These are phyloP conservation scores for Cervus canadensis DNA, from an alignment of 2,113 vertebrate genomes.

Conservation along the genomic window DNA sequence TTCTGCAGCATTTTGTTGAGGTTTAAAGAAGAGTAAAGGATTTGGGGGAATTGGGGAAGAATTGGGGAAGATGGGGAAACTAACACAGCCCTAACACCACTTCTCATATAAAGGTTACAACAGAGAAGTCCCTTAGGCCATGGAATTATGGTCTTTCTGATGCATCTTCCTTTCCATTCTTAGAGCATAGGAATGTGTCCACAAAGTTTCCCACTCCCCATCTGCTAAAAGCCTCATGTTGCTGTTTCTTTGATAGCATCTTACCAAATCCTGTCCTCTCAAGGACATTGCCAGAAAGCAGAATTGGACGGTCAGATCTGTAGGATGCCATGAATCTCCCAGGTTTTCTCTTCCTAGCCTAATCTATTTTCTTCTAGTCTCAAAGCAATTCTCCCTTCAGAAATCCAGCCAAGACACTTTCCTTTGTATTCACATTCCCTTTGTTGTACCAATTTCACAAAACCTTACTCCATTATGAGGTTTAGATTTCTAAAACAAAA, in stretches of 20 bases:
- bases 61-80: not conserved
- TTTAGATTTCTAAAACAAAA: constrained; percentile 34
- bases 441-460: not conserved
- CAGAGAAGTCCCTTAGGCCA: not conserved
- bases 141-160: not conserved
- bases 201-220: not conserved
- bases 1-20: not conserved
- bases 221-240: not conserved
- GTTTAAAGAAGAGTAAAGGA: not conserved
- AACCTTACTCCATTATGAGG: not conserved
- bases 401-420: not conserved
- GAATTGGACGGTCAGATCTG: not conserved
- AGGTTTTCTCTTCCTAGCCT: not conserved
- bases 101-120: not conserved
- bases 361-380: not conserved
- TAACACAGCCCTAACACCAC: not conserved
- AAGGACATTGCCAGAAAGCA: not conserved
- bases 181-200: not conserved
- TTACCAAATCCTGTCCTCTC: not conserved
- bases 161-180: not conserved
- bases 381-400: not conserved
- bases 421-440: not conserved
- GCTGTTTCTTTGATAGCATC: not conserved
- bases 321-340: not conserved
- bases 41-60: not conserved